Base-by-base conservation (phyloP, 2,797 vertebrate genomes). In the Molossus molossus region DNA sequence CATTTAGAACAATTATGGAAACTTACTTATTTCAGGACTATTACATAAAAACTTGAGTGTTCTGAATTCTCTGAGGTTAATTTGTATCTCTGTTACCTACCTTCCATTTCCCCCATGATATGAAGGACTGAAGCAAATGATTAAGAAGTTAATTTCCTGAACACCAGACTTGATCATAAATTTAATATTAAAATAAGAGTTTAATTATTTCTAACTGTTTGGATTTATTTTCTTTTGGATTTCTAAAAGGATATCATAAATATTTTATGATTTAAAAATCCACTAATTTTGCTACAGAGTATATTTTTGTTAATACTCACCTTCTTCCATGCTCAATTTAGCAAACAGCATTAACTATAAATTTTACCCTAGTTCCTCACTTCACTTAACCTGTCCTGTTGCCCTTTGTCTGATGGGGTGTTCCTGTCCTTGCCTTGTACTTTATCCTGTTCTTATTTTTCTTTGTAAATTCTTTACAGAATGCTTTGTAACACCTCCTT, bases 161-260 rank as follows among this genome's bases (percentile, higher is more conserved):
- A 83, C 15, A 93, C 50, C 25, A 72, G 40, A 84, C 62, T 64
- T 88, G 20, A 33, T 87, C 9, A 14, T 91, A 75, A 64, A 62
- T 89, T 93, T 62, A 40, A 9, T 89, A 21, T 45, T 89, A 86
- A 87, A 79, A 60, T 77, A 75, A 5, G 65, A 81, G 7, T 64
- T 93, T 93, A 73, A 75, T 70, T 76, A 60, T 88, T 96, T 86
- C 37, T 67, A n/a, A 83, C n/a, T 29, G 15, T 37, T 45, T 53
- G 55, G 6, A 9, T 13, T 60, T 92, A 29, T 27, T 85, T 70
- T 65, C 29, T 45, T 90, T 85, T 67, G 50, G 84, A 45, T 86
- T 89, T 45, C 11, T 85, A 21, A 70, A 79, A 50, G 29, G 3
- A 18, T 69, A 53, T 84, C 20, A 90, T 93, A 70, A 82, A 23